Conservation (phyloP, 2,888 invertebrate species). For the Drosophila phalerata region DNA sequence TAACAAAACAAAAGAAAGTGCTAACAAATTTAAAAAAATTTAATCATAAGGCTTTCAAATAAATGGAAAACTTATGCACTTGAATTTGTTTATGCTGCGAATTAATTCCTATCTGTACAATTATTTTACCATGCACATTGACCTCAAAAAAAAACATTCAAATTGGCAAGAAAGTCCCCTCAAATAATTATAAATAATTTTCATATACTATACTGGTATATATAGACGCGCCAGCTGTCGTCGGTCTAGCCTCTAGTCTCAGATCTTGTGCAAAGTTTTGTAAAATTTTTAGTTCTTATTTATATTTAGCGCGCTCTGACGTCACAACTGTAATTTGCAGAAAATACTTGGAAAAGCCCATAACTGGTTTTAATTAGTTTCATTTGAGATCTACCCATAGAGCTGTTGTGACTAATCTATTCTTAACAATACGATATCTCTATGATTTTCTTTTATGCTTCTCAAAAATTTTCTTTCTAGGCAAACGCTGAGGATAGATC, state of each 20-base stretch:
- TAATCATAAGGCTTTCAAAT: conserved; percentile 12
- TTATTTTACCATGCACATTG: conserved; percentile 37
- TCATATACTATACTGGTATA: conserved; percentile 30
- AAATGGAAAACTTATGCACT: conserved; percentile 11
- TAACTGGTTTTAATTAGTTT: conserved; percentile 55
- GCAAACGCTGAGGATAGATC: not conserved
- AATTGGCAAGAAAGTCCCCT: conserved; percentile 31
- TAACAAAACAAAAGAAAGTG: conserved; percentile 17
- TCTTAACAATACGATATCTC: conserved; percentile 1
- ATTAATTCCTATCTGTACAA: conserved; percentile 1
- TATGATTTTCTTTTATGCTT: not conserved
- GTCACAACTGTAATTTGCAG: conserved; percentile 35
- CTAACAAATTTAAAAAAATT: conserved; percentile 10
- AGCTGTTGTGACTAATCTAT: conserved; percentile 9
- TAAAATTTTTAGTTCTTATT: conserved; percentile 4
- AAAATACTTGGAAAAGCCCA: conserved; percentile 41
- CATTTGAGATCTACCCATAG: conserved; percentile 3
- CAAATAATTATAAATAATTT: conserved; percentile 52
- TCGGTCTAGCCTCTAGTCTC: conserved; percentile 36
- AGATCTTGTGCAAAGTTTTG: conserved; percentile 19
- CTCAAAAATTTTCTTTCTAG: not conserved
- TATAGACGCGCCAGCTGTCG: conserved; percentile 45
- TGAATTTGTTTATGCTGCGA: conserved; percentile 2
- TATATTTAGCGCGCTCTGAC: conserved; percentile 47
- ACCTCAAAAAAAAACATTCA: conserved; percentile 30